These are phyloP conservation scores for Tholera decimalis DNA, from an alignment of 2,888 invertebrate species.

Conservation along the genomic window DNA sequence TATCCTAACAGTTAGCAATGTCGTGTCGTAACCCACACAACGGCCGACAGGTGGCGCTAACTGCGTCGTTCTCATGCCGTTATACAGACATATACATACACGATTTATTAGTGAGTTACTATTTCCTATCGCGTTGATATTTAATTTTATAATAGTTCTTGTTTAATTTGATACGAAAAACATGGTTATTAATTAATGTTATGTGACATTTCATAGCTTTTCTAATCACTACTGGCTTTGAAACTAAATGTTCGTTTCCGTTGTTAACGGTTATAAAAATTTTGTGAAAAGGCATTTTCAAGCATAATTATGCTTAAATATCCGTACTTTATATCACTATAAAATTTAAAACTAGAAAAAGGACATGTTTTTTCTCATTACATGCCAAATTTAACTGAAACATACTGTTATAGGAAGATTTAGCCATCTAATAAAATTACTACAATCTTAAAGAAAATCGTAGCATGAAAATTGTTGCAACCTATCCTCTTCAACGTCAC, in stretches of 20 bases:
- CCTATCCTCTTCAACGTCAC: not conserved
- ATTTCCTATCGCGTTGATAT: constrained; percentile 37
- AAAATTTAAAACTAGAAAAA: not conserved
- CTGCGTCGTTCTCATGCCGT: constrained; percentile 39
- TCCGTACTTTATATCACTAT: not conserved
- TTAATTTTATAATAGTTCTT: constrained; percentile 10
- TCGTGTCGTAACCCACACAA: constrained; percentile 41
- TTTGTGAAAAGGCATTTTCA: not conserved
- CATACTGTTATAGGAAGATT: not conserved
- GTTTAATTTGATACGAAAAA: not conserved
- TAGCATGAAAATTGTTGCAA: not conserved
- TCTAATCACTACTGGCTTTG: not conserved
- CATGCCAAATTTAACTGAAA: not conserved
- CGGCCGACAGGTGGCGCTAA: constrained; percentile 49
- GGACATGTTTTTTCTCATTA: not conserved
- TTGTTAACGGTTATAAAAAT: not conserved
- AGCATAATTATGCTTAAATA: not conserved
- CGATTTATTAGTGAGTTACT: constrained; percentile 35
- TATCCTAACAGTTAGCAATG: constrained; percentile 21
- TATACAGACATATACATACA: constrained; percentile 18
- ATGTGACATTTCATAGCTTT: not conserved
- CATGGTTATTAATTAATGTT: not conserved
- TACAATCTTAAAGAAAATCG: too few species aligned
- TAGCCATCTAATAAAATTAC: too few species aligned
- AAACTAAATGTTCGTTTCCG: not conserved